Evolutionary conservation across 2,113 vertebrate species (phyloP).

Genomic region (Tragelaphus strepsiceros): DNA sequence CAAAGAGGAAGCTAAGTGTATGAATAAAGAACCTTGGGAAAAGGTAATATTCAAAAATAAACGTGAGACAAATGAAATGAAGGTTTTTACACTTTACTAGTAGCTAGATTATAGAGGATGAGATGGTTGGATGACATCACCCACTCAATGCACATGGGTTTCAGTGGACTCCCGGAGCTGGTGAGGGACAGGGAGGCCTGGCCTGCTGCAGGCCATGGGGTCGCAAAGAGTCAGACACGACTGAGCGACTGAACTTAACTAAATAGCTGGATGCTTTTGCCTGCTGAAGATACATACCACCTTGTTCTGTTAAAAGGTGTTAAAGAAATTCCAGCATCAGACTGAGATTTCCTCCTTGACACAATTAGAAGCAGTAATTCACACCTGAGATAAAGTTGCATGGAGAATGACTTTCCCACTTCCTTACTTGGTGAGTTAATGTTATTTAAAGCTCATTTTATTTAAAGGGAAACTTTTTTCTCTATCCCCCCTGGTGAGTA

Average conservation of each 20-base stretch:
- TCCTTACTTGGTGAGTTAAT: neutral
- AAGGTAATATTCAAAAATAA: neutral
- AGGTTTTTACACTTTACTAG: neutral
- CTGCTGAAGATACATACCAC: neutral
- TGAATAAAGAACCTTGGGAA: neutral
- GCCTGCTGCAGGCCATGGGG: too few relatives aligned
- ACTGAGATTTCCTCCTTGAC: neutral
- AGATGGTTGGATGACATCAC: too few relatives aligned
- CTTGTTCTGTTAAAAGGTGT: too few relatives aligned
- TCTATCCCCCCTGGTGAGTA: neutral
- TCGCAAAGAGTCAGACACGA: too few relatives aligned
- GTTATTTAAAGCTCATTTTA: neutral
- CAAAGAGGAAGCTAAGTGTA: rapidly evolving
- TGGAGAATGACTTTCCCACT: neutral
- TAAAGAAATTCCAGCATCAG: neutral
- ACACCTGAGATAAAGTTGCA: neutral
- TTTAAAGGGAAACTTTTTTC: neutral
- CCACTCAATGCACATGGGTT: too few relatives aligned
- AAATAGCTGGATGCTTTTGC: neutral
- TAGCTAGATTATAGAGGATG: too few relatives aligned
- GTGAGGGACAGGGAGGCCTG: too few relatives aligned
- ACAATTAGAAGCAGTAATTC: neutral
- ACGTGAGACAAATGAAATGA: neutral
- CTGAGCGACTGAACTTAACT: too few relatives aligned
- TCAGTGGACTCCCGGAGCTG: too few relatives aligned